These are phyloP conservation scores for Aythya baeri DNA, from an alignment of 2,113 vertebrate genomes.

Conservation along the genomic window DNA sequence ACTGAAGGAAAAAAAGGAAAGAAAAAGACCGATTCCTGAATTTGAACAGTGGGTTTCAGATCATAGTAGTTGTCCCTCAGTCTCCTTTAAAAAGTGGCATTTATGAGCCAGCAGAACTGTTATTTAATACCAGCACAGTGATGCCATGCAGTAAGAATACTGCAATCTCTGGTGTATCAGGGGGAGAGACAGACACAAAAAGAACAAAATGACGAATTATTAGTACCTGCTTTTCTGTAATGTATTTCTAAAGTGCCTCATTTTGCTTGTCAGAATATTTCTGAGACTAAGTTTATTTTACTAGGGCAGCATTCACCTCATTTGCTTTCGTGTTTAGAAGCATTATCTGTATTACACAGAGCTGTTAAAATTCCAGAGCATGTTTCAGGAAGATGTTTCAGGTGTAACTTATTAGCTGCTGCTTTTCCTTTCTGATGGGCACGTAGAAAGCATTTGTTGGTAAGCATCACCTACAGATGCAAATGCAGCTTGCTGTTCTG, in stretches of 20 bases:
- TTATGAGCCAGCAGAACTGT: neutral
- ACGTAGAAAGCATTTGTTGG: neutral
- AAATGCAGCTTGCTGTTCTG: neutral
- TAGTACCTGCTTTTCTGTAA: neutral
- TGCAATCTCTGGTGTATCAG: slow-evolving; percentile 45
- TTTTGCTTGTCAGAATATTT: slow-evolving; percentile 36
- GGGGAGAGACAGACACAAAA: neutral
- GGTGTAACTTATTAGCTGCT: neutral
- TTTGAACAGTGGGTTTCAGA: slow-evolving; percentile 6
- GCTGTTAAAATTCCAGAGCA: slow-evolving; percentile 46
- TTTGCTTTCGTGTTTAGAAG: neutral
- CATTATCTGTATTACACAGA: neutral
- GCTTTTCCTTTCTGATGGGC: neutral
- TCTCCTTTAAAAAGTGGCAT: neutral
- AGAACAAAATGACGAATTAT: slow-evolving; percentile 17
- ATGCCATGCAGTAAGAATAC: neutral
- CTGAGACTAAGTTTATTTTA: slow-evolving; percentile 3
- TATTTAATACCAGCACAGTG: slow-evolving; percentile 18
- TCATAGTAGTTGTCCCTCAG: neutral
- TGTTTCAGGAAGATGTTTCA: slow-evolving; percentile 11
- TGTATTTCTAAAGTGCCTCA: neutral
- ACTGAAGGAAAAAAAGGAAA: neutral
- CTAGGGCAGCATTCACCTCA: neutral
- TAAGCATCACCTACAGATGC: neutral
- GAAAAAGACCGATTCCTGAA: slow-evolving; percentile 26